Conservation (phyloP, 1,140 invertebrate genomes). For the Ephestia elutella region DNA sequence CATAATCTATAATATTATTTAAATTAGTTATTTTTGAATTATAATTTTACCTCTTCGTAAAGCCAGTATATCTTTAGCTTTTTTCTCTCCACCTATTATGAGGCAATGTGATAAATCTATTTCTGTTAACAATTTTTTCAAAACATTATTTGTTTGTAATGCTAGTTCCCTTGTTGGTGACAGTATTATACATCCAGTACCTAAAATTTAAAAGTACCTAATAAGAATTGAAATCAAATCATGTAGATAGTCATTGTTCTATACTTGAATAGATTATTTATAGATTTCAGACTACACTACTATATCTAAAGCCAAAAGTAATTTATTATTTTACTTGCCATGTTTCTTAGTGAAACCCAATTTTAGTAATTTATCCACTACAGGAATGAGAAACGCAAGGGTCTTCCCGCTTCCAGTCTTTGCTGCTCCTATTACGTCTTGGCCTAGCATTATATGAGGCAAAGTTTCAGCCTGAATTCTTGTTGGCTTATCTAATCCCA, state of each 20-base stretch:
- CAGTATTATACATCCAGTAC: conserved; percentile 89
- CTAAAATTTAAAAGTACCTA: conserved; percentile 46
- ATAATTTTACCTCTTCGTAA: conserved; percentile 77
- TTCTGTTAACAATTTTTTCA: conserved; percentile 85
- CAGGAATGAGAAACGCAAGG: conserved; percentile 92
- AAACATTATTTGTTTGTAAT: conserved; percentile 91
- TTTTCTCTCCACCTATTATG: conserved; percentile 91
- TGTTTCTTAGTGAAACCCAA: conserved; percentile 84
- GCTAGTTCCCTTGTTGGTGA: conserved; percentile 95
- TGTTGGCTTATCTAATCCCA: conserved; percentile 82
- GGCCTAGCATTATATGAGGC: conserved; percentile 81
- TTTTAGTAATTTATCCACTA: conserved; percentile 83
- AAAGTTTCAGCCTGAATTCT: conserved; percentile 91
- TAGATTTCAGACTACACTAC: background rate
- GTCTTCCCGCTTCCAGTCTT: conserved; percentile 98
- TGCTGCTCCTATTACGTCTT: conserved; percentile 92
- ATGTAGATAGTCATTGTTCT: too few relatives aligned
- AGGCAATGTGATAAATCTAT: conserved; percentile 91
- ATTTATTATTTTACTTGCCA: too few relatives aligned
- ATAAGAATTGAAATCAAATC: background rate
- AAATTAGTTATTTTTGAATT: background rate
- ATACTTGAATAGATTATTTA: background rate
- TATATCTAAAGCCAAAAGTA: too few relatives aligned
- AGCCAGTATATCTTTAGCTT: conserved; percentile 79
- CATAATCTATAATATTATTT: too few relatives aligned